Evolutionary conservation across 2,888 invertebrate species (phyloP), one percentile per base, ranked within the genome.

Genomic region (Panzeria rudis): DNA sequence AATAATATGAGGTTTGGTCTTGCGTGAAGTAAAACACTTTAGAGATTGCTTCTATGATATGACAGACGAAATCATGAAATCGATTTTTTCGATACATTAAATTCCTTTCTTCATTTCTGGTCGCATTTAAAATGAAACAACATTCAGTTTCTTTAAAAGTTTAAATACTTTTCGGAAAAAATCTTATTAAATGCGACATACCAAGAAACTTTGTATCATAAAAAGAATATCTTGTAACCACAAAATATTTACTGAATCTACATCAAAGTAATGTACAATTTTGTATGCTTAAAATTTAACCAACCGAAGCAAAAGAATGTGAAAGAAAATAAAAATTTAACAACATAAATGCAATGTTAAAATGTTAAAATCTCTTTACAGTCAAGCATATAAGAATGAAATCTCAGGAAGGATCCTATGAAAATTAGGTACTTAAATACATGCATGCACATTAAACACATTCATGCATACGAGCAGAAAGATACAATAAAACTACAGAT

Each of bases 161-260:
- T 29, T 2, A 29, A 5, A 29, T 29, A 29, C 5, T 29, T 29
- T 29, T 29, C 3, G 20, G 9, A 52, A 23, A 52, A 47, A 29
- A 17, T 38, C 2, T 6, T n/a, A 38, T 25, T 11, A 25, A 50
- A 25, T 9, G n/a, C 20, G 0, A 7, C 3, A 52, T 13, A 17
- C 15, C 15, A 54, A 71, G 8, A 23, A 35, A 69, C 23, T 3
- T 15, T 23, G 15, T 29, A 17, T 0, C 25, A 71, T 38, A 23
- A 32, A 17, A 4, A 32, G 44, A 47, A 61, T 20, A 35, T 47
- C 20, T 61, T 35, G 9, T 41, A 61, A 35, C 61, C 61, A 61
- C 35, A 47, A 73, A 35, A 25, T 72, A 47, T 72, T 59, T 59
- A 20, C 29, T 29, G 29, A 71, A 29, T 44, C 9, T 25, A 15